Evolutionary conservation across 1,140 invertebrate genomes (phyloP).

Genomic region (Ladona fulva): DNA sequence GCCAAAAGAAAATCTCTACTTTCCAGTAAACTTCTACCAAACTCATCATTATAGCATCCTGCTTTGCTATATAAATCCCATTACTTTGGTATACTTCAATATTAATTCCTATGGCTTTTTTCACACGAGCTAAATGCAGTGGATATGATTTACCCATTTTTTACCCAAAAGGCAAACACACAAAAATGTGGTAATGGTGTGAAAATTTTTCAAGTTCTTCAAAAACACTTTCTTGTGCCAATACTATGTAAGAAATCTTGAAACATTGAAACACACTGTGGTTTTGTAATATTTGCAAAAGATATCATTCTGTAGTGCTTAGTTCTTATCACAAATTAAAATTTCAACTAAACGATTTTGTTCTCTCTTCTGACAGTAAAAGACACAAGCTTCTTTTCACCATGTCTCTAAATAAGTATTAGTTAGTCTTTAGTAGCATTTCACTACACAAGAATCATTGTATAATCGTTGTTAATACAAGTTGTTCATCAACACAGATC

Average conservation of each 20-base stretch:
- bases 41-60: background rate
- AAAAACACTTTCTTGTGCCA: background rate
- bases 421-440: background rate
- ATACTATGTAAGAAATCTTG: background rate
- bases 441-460: background rate
- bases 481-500: background rate
- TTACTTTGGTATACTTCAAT: slow-evolving; percentile 4
- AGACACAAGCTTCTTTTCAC: background rate
- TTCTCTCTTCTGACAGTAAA: background rate
- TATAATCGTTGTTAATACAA: background rate
- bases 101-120: slow-evolving; percentile 7
- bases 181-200: background rate
- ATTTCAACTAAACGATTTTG: background rate
- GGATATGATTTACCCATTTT: slow-evolving; percentile 6
- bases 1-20: background rate
- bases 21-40: background rate
- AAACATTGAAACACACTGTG: slow-evolving; percentile 4
- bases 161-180: slow-evolving; percentile 5
- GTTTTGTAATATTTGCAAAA: slow-evolving; percentile 7
- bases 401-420: background rate
- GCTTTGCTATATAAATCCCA: background rate
- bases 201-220: background rate
- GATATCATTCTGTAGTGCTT: background rate
- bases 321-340: background rate
- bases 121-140: slow-evolving; percentile 8